Percentiles rank a stretch among this genome's conserved stretches.
phyloP scores from a whole-genome alignment of 1,140 invertebrate species.

The Drosophila virilis region DNA sequence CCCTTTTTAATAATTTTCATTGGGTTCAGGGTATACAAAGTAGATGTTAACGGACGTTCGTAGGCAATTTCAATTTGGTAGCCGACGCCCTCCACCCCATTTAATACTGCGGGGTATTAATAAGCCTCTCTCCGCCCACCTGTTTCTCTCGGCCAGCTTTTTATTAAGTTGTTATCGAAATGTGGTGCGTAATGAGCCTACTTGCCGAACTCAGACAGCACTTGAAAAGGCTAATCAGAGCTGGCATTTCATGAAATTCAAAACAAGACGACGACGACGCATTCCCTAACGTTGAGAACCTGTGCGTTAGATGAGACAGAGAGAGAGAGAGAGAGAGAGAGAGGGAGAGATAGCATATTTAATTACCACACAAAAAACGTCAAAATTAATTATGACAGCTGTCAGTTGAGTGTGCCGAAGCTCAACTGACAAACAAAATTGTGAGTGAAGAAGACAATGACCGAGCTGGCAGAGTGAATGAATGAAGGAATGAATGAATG shows the following conservation, averaged over 20 bases:
- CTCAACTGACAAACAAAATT: slow-evolving; percentile 43
- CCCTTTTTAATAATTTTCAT: too few species aligned
- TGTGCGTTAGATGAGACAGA: slow-evolving; percentile 48
- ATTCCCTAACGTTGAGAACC: slow-evolving; percentile 52
- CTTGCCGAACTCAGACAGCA: slow-evolving; percentile 41
- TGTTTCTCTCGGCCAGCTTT: slow-evolving; percentile 22
- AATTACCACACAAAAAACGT: slow-evolving; percentile 69
- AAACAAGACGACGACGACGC: slow-evolving; percentile 37
- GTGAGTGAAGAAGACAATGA: slow-evolving; percentile 49
- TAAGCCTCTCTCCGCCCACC: neutral
- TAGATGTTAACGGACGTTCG: slow-evolving; percentile 62
- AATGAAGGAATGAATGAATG: slow-evolving; percentile 7
- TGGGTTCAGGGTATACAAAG: slow-evolving; percentile 15
- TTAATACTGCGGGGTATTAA: neutral
- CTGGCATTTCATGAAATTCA: slow-evolving; percentile 71
- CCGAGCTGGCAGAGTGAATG: slow-evolving; percentile 42
- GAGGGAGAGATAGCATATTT: slow-evolving; percentile 59
- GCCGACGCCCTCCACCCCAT: neutral
- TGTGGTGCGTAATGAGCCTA: slow-evolving; percentile 53
- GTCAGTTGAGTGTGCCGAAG: slow-evolving; percentile 71
- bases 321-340: slow-evolving; percentile 15
- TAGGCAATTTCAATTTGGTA: slow-evolving; percentile 70
- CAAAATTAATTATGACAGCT: slow-evolving; percentile 81
- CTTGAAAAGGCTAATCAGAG: slow-evolving; percentile 69
- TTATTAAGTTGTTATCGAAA: slow-evolving; percentile 63